phyloP scores from a whole-genome alignment of 53 echinoderm and acorn worm genomes.

The Holothuria scabra region DNA sequence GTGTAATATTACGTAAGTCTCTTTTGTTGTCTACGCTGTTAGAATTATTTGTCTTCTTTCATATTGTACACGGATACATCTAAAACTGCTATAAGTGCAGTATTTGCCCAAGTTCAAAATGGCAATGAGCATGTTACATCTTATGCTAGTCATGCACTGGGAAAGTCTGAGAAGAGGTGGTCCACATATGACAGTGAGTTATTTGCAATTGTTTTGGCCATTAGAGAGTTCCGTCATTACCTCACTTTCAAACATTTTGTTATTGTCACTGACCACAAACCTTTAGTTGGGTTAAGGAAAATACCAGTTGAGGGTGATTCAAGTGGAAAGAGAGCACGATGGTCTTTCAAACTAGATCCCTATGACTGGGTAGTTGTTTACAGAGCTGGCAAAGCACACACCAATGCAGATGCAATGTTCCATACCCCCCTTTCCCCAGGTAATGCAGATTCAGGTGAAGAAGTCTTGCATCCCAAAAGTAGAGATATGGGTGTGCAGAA shows the following conservation, averaged over 20 bases:
- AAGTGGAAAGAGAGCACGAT: constrained; percentile 14
- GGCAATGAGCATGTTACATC: no score
- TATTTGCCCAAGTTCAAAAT: no score
- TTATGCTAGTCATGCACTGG: background rate
- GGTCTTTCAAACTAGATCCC: constrained; percentile 3
- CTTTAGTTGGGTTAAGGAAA: background rate
- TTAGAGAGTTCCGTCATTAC: background rate
- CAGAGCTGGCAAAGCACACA: background rate
- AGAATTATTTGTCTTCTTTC: no score
- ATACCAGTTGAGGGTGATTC: constrained; percentile 5
- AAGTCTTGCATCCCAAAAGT: no score
- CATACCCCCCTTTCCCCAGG: background rate
- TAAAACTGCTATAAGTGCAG: no score
- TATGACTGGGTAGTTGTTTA: background rate
- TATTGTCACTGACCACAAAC: constrained; percentile 26
- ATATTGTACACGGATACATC: no score
- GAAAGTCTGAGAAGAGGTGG: constrained; percentile 16
- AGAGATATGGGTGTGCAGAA: no score
- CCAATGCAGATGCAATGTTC: constrained; percentile 1
- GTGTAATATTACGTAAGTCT: no score
- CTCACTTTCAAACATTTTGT: constrained; percentile 2
- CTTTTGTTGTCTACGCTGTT: no score
- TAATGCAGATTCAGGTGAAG: no score
- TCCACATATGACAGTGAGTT: background rate
- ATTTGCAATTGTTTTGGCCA: constrained; percentile 2